These are phyloP conservation scores for Rhynchonycteris naso DNA, from an alignment of 2,797 vertebrate species.

Conservation along the genomic window DNA sequence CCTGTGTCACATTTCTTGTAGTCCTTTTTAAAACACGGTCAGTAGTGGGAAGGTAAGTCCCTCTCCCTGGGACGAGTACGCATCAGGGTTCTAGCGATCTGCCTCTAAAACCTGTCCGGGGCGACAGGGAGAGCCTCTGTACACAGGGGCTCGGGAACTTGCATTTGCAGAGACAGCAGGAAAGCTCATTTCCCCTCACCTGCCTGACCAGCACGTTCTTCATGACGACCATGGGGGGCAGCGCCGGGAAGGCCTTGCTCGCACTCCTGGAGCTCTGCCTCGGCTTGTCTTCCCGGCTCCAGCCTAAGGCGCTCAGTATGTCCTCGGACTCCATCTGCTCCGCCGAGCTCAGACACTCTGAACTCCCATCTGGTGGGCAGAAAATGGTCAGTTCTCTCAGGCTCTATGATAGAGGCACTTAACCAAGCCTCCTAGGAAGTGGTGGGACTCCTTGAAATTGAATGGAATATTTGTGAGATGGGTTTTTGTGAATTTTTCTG, in stretches of 20 bases:
- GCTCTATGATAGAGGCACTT: not conserved
- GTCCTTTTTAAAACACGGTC: not conserved
- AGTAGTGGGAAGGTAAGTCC: not conserved
- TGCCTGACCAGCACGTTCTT: slow-evolving; percentile 94
- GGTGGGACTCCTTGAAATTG: not conserved
- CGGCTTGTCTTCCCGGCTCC: slow-evolving; percentile 83
- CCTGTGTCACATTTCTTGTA: not conserved
- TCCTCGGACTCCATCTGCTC: slow-evolving; percentile 93
- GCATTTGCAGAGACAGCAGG: not conserved
- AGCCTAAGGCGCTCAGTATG: slow-evolving; percentile 82
- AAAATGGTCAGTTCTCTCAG: slow-evolving; percentile 67
- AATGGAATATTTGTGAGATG: not conserved
- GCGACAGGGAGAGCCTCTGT: not conserved
- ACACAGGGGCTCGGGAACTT: not conserved
- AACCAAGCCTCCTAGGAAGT: not conserved
- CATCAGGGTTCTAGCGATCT: not conserved
- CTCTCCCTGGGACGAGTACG: not conserved
- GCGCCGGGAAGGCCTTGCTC: slow-evolving; percentile 85
- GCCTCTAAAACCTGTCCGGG: not conserved
- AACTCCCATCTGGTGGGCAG: slow-evolving; percentile 90
- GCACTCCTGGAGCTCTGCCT: slow-evolving; percentile 83
- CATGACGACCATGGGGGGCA: slow-evolving; percentile 94
- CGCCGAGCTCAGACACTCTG: slow-evolving; percentile 91
- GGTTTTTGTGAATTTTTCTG: not conserved
- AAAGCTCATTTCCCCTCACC: slow-evolving; percentile 83